Percentiles rank a stretch among this genome's conserved stretches.
phyloP scores from a whole-genome alignment of 2,113 vertebrate species.

The Ophiodon elongatus region DNA sequence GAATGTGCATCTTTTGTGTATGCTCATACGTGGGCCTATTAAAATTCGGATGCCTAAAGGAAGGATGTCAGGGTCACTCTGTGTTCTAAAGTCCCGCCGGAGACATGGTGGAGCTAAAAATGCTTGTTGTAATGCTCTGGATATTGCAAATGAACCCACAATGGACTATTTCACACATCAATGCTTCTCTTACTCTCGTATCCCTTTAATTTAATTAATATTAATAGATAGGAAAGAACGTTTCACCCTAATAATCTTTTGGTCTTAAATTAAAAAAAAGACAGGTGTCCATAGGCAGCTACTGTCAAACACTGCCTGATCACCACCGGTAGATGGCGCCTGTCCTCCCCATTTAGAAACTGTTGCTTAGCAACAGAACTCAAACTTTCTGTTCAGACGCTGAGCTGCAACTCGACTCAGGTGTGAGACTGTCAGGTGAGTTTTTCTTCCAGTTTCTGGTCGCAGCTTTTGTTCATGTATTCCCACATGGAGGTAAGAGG shows the following conservation, averaged over 20 bases:
- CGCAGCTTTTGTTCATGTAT: not conserved
- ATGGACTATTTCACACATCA: conserved; percentile 5
- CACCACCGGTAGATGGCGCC: conserved; percentile 30
- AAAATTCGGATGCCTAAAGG: not conserved
- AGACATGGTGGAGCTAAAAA: not conserved
- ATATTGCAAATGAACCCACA: conserved; percentile 15
- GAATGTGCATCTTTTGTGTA: conserved; percentile 29
- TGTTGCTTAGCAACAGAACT: conserved; percentile 68
- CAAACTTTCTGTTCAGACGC: conserved; percentile 34
- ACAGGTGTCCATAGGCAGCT: no score
- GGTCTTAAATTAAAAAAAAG: not conserved
- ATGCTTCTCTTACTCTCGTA: not conserved
- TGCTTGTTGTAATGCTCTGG: not conserved
- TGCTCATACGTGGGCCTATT: not conserved
- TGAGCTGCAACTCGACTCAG: not conserved
- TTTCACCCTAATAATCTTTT: not conserved
- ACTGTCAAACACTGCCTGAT: not conserved
- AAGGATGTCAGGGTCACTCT: conserved; percentile 2
- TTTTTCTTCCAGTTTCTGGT: not conserved
- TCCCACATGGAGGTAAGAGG: not conserved
- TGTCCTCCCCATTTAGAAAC: not conserved
- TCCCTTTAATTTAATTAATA: not conserved
- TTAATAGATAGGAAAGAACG: not conserved
- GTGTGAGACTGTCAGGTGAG: not conserved
- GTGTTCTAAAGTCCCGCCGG: not conserved